Base-by-base conservation (phyloP, 2,113 vertebrate genomes). In the Carassius carassius region DNA sequence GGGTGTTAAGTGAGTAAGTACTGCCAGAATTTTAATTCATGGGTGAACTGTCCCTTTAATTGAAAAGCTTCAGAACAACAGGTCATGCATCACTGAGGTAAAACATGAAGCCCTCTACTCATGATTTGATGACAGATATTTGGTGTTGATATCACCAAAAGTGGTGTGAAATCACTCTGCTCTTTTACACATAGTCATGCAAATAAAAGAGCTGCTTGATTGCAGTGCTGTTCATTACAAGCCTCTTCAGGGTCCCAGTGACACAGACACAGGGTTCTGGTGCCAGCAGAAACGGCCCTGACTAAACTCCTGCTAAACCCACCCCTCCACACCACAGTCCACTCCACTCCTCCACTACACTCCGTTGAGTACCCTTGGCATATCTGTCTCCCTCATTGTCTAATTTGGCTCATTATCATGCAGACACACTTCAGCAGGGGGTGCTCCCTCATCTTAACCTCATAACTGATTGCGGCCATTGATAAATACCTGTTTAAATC, bases 381-480 rank as follows among this genome's bases (percentile, higher is more conserved):
- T n/a, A 72, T 73, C 77, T 63, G 77, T 81, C 72, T 73, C 67
- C 84, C 84, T 87, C 81, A 87, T 87, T 87, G 86, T 87, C 86
- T 87, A 87, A 89, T 89, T 86, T 87, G 86, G 86, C 84, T 87
- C 84, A 85, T 89, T 89, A 87, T 62, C 73, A 87, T 86, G 72
- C 81, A 87, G 84, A 84, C 65, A 87, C 84, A 81, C 70, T 81
- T 83, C 86, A 84, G 77, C 81, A 87, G 84, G 83, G 75, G 88
- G 88, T 87, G 56, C 70, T 54, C 72, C 82, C 84, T 87, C 84
- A 86, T 84, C 77, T 78, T 85, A 83, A 84, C 84, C 47, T 77
- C 81, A 85, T 81, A 87, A 86, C 86, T 86, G 79, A 89, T 87
- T 82, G 78, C 23, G 19, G 70, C 79, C 85, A 85, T 85, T 49